These are phyloP conservation scores for Glossophaga mutica DNA, from an alignment of 2,797 vertebrate species.

Conservation along the genomic window DNA sequence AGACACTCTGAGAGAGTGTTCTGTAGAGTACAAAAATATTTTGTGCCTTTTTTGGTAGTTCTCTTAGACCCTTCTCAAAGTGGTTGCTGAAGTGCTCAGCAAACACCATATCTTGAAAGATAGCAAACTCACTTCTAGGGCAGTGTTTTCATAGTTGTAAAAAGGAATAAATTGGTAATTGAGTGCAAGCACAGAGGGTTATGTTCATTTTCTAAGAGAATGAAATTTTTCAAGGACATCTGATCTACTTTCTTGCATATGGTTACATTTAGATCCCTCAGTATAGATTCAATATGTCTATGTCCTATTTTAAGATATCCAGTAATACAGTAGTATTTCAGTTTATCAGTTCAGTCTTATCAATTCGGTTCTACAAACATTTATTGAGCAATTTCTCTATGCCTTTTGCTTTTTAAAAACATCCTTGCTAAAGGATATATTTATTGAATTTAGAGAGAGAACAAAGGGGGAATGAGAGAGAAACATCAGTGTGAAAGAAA, in stretches of 20 bases:
- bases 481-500: no score
- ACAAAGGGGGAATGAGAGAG: not conserved
- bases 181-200: not conserved
- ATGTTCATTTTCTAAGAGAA: conserved; percentile 1
- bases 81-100: not conserved
- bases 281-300: not conserved
- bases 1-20: not conserved
- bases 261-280: not conserved
- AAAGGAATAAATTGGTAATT: not conserved
- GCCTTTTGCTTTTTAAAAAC: not conserved
- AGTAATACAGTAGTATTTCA: not conserved
- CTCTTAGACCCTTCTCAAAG: not conserved
- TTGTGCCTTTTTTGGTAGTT: not conserved
- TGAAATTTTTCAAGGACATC: not conserved
- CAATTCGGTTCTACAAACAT: not conserved
- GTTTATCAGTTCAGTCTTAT: not conserved
- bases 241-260: not conserved
- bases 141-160: not conserved
- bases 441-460: not conserved
- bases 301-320: not conserved
- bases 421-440: not conserved
- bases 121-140: not conserved
- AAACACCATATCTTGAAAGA: not conserved
- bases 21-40: not conserved
- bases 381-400: not conserved